phyloP scores from a whole-genome alignment of 2,888 invertebrate species.

The Amaurobius ferox region DNA sequence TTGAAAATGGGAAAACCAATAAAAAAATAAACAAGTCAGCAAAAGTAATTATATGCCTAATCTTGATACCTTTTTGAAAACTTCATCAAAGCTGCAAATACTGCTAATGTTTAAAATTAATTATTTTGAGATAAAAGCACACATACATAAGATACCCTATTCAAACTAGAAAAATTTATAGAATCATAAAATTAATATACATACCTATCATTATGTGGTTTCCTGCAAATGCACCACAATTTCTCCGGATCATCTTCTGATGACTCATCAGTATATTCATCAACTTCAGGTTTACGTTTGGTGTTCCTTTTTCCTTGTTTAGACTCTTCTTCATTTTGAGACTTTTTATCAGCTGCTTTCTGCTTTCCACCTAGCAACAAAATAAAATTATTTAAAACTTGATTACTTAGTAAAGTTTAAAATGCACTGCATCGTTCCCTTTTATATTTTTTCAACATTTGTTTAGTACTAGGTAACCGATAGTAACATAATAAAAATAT shows the following conservation, averaged over 20 bases:
- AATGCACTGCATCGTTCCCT: too few species aligned
- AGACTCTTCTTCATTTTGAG: not conserved
- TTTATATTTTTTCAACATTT: too few species aligned
- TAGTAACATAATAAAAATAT: too few species aligned
- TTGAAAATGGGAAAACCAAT: too few species aligned
- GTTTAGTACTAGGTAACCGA: too few species aligned
- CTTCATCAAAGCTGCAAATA: too few species aligned
- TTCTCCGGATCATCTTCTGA: slow-evolving; percentile 92
- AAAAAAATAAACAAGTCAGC: too few species aligned
- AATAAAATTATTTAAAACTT: not conserved
- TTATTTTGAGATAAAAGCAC: not conserved
- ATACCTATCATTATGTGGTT: slow-evolving; percentile 89
- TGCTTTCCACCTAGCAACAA: not conserved
- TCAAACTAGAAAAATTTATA: not conserved
- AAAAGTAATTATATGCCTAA: too few species aligned
- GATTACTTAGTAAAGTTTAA: too few species aligned
- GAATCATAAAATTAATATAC: not conserved
- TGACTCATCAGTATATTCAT: slow-evolving; percentile 75
- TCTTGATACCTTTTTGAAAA: too few species aligned
- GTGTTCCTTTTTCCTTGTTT: not conserved
- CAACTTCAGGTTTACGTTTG: not conserved
- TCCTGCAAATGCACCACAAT: slow-evolving; percentile 96
- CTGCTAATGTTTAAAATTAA: not conserved
- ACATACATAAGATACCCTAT: not conserved
- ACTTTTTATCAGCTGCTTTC: not conserved